Conservation (phyloP, 2,797 vertebrate species). For the Takifugu ocellatus region DNA sequence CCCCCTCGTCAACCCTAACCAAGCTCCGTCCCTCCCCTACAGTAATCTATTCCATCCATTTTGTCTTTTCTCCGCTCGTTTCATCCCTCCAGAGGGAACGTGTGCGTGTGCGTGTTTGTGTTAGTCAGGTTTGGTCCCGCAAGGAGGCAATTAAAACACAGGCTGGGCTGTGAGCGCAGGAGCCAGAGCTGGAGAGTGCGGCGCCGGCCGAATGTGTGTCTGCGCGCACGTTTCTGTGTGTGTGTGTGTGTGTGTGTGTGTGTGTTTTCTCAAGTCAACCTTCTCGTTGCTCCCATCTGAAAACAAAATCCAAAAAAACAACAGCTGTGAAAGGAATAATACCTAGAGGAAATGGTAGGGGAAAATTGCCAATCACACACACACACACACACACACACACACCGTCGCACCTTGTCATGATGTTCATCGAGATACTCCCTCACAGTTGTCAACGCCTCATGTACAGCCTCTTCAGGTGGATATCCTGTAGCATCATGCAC, state of each 20-base stretch:
- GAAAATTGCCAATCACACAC: slow-evolving; percentile 49
- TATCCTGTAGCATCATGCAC: slow-evolving; percentile 73
- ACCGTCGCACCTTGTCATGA: slow-evolving; percentile 78
- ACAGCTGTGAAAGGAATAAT: slow-evolving; percentile 69
- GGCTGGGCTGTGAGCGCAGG: slow-evolving; percentile 63
- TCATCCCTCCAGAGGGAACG: slow-evolving; percentile 40
- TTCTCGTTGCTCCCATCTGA: slow-evolving; percentile 45
- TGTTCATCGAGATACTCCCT: slow-evolving; percentile 83
- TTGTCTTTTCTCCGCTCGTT: slow-evolving; percentile 53
- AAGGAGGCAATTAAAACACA: slow-evolving; percentile 80
- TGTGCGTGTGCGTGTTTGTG: slow-evolving; percentile 50
- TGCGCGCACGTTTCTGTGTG: slow-evolving; percentile 11
- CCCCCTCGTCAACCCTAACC: background rate
- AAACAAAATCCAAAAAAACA: slow-evolving; percentile 60
- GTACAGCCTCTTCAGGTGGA: slow-evolving; percentile 81
- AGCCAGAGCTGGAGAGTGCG: slow-evolving; percentile 42
- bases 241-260: slow-evolving; percentile 5
- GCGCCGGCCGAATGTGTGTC: slow-evolving; percentile 30
- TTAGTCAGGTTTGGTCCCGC: slow-evolving; percentile 61
- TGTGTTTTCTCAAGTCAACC: slow-evolving; percentile 49
- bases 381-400: slow-evolving; percentile 40
- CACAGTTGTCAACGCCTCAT: slow-evolving; percentile 79
- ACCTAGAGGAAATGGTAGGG: slow-evolving; percentile 59
- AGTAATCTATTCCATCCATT: slow-evolving; percentile 65
- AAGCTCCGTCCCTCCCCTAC: slow-evolving; percentile 30